Percentiles rank a stretch among this genome's conserved stretches.
Evolutionary conservation across 2,797 vertebrate genomes (phyloP).

Genomic region (Falco berigora): DNA sequence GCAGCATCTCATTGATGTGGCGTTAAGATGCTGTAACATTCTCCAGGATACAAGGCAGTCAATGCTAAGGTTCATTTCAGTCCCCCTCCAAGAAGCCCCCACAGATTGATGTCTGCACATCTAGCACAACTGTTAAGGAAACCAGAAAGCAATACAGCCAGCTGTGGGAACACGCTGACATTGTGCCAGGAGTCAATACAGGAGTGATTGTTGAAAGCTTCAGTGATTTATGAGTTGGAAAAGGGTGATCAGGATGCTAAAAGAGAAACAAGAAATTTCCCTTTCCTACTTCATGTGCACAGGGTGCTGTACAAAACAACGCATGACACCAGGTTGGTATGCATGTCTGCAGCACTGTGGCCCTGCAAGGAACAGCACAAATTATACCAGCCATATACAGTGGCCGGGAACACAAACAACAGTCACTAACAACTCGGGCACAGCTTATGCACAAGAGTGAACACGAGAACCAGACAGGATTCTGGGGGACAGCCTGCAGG

Average conservation of each 20-base stretch:
- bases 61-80: neutral
- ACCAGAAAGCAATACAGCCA: neutral
- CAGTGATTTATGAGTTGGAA: neutral
- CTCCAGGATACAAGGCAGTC: neutral
- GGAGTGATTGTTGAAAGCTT: neutral
- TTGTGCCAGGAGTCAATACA: neutral
- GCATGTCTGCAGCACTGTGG: neutral
- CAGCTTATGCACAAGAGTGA: rapidly evolving
- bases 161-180: neutral
- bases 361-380: neutral
- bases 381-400: neutral
- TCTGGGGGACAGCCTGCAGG: neutral
- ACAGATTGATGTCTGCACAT: neutral
- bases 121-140: neutral
- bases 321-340: neutral
- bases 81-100: neutral
- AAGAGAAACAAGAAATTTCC: neutral
- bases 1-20: neutral
- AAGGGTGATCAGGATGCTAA: neutral
- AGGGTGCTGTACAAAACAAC: neutral
- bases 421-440: neutral
- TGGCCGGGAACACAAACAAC: neutral
- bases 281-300: neutral
- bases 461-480: neutral
- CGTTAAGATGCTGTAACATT: neutral